Evolutionary conservation across 2,888 invertebrate species (phyloP).

Genomic region (Ophioninae sp.): DNA sequence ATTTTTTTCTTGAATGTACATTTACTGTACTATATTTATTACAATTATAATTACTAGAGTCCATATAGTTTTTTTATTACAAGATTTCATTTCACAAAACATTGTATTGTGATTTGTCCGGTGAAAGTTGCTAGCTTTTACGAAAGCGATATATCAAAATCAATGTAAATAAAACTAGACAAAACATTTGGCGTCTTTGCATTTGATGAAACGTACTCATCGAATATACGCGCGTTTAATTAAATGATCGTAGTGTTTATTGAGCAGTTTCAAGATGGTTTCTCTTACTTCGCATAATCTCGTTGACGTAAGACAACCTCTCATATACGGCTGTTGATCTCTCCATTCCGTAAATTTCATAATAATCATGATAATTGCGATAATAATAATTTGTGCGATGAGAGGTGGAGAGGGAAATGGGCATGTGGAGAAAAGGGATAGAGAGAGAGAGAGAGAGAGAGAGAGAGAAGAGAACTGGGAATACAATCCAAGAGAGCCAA

Average conservation of each 20-base stretch:
- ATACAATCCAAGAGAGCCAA: constrained; percentile 35
- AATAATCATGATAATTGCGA: constrained; percentile 52
- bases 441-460: constrained; percentile 16
- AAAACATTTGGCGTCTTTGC: not conserved
- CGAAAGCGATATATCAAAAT: not conserved
- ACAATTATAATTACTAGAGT: too few relatives aligned
- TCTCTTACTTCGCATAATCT: constrained; percentile 36
- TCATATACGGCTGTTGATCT: constrained; percentile 23
- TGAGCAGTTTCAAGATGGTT: constrained; percentile 42
- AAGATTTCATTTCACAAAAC: too few relatives aligned
- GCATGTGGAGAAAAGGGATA: not conserved
- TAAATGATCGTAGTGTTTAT: constrained; percentile 56
- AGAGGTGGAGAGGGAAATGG: constrained; percentile 36
- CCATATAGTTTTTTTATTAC: too few relatives aligned
- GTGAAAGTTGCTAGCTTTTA: not conserved
- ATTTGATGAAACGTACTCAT: constrained; percentile 29
- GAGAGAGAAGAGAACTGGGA: constrained; percentile 53
- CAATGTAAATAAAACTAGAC: not conserved
- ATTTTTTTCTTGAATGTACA: too few relatives aligned
- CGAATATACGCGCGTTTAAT: constrained; percentile 35
- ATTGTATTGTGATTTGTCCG: not conserved
- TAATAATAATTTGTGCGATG: constrained; percentile 60
- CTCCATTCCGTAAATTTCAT: constrained; percentile 46
- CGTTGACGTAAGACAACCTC: not conserved
- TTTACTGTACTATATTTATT: too few relatives aligned